phyloP scores from a whole-genome alignment of 2,888 invertebrate genomes.

The Agonopterix alstromeriana region DNA sequence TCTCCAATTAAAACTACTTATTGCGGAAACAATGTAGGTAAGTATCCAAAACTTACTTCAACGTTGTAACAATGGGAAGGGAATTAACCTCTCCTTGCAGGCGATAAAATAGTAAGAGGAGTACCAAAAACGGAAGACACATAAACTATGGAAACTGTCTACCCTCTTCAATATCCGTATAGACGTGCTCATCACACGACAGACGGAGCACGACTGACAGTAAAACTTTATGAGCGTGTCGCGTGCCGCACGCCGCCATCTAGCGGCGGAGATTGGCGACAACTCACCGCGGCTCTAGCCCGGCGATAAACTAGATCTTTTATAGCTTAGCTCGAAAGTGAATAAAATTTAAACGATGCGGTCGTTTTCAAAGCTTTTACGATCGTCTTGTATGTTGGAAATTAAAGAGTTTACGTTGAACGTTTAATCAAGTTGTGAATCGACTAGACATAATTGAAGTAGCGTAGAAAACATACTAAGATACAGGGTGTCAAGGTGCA shows the following conservation, averaged over 20 bases:
- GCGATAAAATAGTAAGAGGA: no score
- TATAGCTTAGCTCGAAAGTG: slow-evolving; percentile 47
- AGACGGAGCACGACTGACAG: slow-evolving; percentile 32
- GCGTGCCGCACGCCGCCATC: slow-evolving; percentile 51
- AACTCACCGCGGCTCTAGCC: slow-evolving; percentile 9
- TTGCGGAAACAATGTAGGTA: no score
- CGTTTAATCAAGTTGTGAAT: no score
- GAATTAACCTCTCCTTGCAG: no score
- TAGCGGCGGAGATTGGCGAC: slow-evolving; percentile 57
- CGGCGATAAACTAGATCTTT: slow-evolving; percentile 41
- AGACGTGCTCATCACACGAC: slow-evolving; percentile 22
- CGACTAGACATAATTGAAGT: no score
- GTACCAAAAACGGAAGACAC: no score
- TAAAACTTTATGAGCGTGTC: slow-evolving; percentile 59
- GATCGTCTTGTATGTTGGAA: neutral
- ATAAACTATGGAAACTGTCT: no score
- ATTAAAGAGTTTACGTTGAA: neutral
- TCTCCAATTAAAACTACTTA: no score
- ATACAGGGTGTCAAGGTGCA: no score
- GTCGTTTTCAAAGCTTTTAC: slow-evolving; percentile 45
- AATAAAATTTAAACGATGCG: slow-evolving; percentile 58
- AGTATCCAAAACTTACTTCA: no score
- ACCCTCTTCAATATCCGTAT: neutral
- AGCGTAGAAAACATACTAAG: no score
- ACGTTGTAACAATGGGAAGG: no score